Base-by-base conservation (phyloP, 1,140 invertebrate genomes). In the Mizuhopecten yessoensis region DNA sequence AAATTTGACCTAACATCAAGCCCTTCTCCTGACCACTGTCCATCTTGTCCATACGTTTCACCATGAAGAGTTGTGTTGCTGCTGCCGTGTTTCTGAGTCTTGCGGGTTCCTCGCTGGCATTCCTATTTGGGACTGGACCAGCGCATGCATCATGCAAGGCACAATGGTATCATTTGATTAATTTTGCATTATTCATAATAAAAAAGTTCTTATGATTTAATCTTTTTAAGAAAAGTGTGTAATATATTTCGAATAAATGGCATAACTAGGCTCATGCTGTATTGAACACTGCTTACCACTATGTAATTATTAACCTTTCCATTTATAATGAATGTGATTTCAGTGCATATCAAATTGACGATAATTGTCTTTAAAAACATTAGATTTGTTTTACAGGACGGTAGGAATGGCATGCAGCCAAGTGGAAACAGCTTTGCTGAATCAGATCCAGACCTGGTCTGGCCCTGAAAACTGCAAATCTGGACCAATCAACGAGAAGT, bases 161-260 rank as follows among this genome's bases (percentile, higher is more conserved):
- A 75, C 57, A 75, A 29, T 75, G 57, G 57, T 75, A 75, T 45
- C n/a, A n/a, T n/a, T n/a, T n/a, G n/a, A n/a, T n/a, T n/a, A n/a
- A n/a, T n/a, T n/a, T n/a, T n/a, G n/a, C n/a, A n/a, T n/a, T n/a
- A n/a, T n/a, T n/a, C n/a, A n/a, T n/a, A n/a, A n/a, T n/a, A n/a
- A n/a, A n/a, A n/a, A n/a, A n/a, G n/a, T n/a, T n/a, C n/a, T n/a
- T n/a, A n/a, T n/a, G n/a, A n/a, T n/a, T n/a, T n/a, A n/a, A n/a
- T n/a, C n/a, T n/a, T n/a, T n/a, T n/a, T n/a, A n/a, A n/a, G n/a
- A n/a, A n/a, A n/a, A n/a, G n/a, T n/a, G n/a, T n/a, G n/a, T n/a
- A n/a, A n/a, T n/a, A n/a, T n/a, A n/a, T n/a, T n/a, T n/a, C n/a
- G n/a, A n/a, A n/a, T n/a, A n/a, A n/a, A n/a, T n/a, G n/a, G n/a